phyloP scores from a whole-genome alignment of 2,113 vertebrate genomes.

The Engraulis encrasicolus region DNA sequence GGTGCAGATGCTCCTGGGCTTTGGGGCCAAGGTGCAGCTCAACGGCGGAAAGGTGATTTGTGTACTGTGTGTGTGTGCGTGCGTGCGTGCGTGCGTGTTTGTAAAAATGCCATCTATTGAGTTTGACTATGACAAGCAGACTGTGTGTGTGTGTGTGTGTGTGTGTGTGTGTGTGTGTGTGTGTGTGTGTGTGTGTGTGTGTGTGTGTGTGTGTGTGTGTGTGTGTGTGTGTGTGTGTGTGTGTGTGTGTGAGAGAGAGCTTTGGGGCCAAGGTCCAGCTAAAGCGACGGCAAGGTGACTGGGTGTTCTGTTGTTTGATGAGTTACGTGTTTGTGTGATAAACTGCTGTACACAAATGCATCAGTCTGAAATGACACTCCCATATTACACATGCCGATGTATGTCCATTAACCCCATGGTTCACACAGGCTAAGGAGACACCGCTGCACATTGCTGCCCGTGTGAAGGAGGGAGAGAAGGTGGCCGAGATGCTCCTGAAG shows the following conservation, averaged over 20 bases:
- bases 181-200: not conserved
- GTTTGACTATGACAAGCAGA: too few relatives aligned
- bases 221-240: not conserved
- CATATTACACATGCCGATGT: too few relatives aligned
- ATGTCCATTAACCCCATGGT: too few relatives aligned
- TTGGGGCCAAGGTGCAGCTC: constrained; percentile 64
- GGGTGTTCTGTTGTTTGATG: too few relatives aligned
- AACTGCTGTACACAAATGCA: too few relatives aligned
- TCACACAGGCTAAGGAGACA: constrained; percentile 57
- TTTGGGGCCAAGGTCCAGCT: too few relatives aligned
- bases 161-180: not conserved
- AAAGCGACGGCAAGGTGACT: too few relatives aligned
- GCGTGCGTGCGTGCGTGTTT: too few relatives aligned
- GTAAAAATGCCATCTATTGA: too few relatives aligned
- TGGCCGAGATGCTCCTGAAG: constrained; percentile 67
- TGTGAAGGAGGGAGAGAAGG: constrained; percentile 64
- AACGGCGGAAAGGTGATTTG: constrained; percentile 63
- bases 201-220: not conserved
- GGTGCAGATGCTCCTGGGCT: constrained; percentile 66
- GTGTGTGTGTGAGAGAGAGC: too few relatives aligned
- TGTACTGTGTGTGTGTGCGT: not conserved
- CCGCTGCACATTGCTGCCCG: constrained; percentile 66
- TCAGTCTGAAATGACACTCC: too few relatives aligned
- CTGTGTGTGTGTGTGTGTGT: constrained; percentile 8
- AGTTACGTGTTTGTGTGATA: too few relatives aligned